Evolutionary conservation across 2,888 invertebrate species (phyloP).

Genomic region (Drosophila mimetica): DNA sequence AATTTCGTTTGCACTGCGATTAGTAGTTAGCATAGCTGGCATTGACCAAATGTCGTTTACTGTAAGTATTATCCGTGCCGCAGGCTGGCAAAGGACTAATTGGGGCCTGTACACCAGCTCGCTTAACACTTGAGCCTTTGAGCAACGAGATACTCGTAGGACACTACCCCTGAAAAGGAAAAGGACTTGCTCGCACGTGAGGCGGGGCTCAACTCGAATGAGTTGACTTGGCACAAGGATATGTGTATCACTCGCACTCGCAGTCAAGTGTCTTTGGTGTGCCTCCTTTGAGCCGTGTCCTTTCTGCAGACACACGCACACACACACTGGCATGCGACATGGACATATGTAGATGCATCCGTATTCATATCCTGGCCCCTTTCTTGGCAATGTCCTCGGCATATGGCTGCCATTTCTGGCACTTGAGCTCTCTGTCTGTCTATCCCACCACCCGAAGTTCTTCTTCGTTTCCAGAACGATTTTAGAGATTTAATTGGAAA

Average conservation of each 20-base stretch:
- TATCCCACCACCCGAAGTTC: background rate
- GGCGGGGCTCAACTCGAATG: conserved; percentile 36
- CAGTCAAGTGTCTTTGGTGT: conserved; percentile 29
- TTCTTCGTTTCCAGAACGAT: conserved; percentile 6
- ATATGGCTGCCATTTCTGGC: conserved; percentile 53
- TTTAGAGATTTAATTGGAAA: conserved; percentile 48
- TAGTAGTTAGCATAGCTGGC: conserved; percentile 19
- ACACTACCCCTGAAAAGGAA: conserved; percentile 10
- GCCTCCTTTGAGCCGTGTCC: conserved; percentile 21
- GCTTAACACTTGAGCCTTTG: conserved; percentile 26
- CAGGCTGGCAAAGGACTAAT: conserved; percentile 35
- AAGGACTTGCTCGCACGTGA: conserved; percentile 17
- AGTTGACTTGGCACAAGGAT: conserved; percentile 35
- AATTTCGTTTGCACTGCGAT: conserved; percentile 5
- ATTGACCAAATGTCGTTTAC: conserved; percentile 46
- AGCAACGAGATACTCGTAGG: conserved; percentile 21
- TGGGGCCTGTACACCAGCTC: conserved; percentile 28
- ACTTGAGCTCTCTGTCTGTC: conserved; percentile 38
- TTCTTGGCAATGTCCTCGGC: conserved; percentile 34
- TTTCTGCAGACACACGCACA: conserved; percentile 21
- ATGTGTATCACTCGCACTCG: conserved; percentile 35
- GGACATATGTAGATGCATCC: conserved; percentile 31
- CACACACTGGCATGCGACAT: conserved; percentile 11
- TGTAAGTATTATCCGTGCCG: conserved; percentile 64
- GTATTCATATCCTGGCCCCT: conserved; percentile 39